Conservation (phyloP, 92 coral and sea anemone genomes). For the Umimayanthus chanpuru region DNA sequence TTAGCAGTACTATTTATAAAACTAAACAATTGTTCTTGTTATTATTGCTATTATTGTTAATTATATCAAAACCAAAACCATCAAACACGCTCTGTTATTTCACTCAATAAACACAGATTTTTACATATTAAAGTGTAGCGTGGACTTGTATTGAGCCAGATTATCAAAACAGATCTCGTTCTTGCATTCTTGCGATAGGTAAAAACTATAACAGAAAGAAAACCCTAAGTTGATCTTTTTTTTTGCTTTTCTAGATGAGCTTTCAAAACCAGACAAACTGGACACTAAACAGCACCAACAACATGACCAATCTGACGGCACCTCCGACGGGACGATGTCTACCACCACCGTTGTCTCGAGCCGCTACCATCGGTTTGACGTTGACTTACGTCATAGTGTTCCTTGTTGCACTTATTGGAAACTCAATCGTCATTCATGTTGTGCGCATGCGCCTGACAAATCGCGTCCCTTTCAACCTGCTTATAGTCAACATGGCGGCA, state of each 20-base stretch:
- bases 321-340: background rate
- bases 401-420: constrained; percentile 17
- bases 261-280: background rate
- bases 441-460: constrained; percentile 31
- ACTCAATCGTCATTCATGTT: constrained; percentile 38
- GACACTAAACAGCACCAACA: background rate
- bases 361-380: constrained; percentile 20
- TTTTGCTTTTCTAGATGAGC: constrained; percentile 14
- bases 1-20: no score
- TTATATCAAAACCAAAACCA: no score
- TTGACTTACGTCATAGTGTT: constrained; percentile 29
- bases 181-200: no score
- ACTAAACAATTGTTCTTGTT: no score
- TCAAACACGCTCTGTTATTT: no score
- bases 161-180: no score
- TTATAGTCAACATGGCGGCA: constrained; percentile 39
- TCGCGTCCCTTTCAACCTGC: constrained; percentile 40
- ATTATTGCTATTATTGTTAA: no score
- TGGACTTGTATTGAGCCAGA: no score
- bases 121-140: no score
- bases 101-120: no score
- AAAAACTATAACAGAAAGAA: no score
- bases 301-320: constrained; percentile 14
- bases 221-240: background rate
- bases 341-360: constrained; percentile 1